Base-by-base conservation (phyloP, 2,888 invertebrate species). In the Chydorus sphaericus region DNA sequence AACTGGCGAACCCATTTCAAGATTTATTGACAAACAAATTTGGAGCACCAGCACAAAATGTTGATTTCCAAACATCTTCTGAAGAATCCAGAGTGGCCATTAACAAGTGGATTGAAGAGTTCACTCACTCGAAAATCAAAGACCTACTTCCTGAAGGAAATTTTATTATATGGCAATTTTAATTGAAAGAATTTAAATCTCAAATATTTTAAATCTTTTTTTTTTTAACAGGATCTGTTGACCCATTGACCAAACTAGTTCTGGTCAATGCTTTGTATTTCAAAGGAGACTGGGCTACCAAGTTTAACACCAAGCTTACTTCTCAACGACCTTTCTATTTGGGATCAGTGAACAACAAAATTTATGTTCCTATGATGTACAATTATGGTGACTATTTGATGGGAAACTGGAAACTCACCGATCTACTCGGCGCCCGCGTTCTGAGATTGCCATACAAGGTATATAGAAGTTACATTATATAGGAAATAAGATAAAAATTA, bases 241-340 rank as follows among this genome's bases (percentile, higher is more conserved):
- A 71, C 64, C 51, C 54, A 0, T 65, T 70, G 1, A 85, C 85
- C 1, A 74, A 80, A 53, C 69, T 87, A 57, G 80, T 90, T 3
- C 75, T 91, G 5, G 77, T 88, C 3, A 91, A 89, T 67, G 89
- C 89, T 1, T 77, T 91, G 16, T 88, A 89, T 67, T 91, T 91
- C 71, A 89, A 89, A 74, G 85, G 83, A 3, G 73, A 76, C 36
- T 91, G 90, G 88, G 68, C 72, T 44, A 67, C 75, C 7, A 59
- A 60, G 28, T 67, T 67, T 50, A 52, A 61, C 20, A 33, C 54
- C 11, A 20, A 33, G 1, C n/a, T 18, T 1, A 65, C 62, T 3
- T n/a, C 14, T 5, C 29, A 51, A 10, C 48, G 54, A 31, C 52
- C 53, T 8, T 60, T 59, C 53, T 58, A 49, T 28, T 10, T 58